Evolutionary conservation across 1,140 invertebrate species (phyloP).

Genomic region (Drosophila cardini): DNA sequence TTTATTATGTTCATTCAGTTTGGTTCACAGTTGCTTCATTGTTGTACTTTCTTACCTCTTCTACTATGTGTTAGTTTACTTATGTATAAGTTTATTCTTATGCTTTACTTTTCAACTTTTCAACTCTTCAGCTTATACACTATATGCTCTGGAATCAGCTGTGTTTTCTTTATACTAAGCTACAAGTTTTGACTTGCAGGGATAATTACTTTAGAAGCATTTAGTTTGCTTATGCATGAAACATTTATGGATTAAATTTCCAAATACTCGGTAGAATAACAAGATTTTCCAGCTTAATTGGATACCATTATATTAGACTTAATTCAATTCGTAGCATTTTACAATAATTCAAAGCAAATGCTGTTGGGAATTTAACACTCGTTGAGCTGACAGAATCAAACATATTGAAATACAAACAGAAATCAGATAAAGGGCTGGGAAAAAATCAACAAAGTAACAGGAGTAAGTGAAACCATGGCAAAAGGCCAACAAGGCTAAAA

Average conservation of each 20-base stretch:
- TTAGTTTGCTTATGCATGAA: too few species aligned
- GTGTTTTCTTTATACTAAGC: conserved; percentile 37
- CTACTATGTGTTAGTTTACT: not conserved
- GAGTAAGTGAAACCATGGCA: conserved; percentile 10
- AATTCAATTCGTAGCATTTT: not conserved
- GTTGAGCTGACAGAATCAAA: conserved; percentile 33
- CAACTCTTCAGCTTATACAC: not conserved
- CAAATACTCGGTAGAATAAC: too few species aligned
- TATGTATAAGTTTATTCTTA: conserved; percentile 8
- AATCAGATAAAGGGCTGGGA: conserved; percentile 24
- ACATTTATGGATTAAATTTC: too few species aligned
- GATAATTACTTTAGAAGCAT: too few species aligned
- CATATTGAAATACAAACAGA: conserved; percentile 45
- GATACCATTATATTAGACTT: too few species aligned
- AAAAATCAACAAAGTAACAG: conserved; percentile 8
- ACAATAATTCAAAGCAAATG: not conserved
- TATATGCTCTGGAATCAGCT: not conserved
- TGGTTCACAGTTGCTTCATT: conserved; percentile 44
- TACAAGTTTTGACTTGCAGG: conserved; percentile 8
- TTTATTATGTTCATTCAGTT: not conserved
- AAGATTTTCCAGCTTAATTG: too few species aligned
- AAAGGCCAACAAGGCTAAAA: not conserved
- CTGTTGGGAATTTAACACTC: conserved; percentile 25
- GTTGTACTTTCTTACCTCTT: conserved; percentile 48
- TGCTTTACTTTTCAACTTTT: not conserved